Base-by-base conservation (phyloP, 2,888 invertebrate species). In the Cryptus viduatorius region DNA sequence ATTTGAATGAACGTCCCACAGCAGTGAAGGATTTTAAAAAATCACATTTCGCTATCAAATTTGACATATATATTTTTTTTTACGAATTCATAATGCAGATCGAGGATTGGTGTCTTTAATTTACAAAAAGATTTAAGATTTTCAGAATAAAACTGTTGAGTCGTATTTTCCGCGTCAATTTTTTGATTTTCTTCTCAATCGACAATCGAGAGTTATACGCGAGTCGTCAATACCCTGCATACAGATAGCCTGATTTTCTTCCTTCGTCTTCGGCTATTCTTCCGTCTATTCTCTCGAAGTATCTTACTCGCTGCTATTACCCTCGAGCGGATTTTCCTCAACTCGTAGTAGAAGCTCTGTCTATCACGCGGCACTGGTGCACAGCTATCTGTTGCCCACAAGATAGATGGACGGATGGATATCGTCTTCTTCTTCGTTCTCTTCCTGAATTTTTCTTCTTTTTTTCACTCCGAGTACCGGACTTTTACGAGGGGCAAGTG, bases 401-500 rank as follows among this genome's bases (percentile, higher is more conserved):
- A 64, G 19, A 31, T 64, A 37, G n/a, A 64, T 75, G 48, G 5
- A 50, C 46, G 48, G 7, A 64, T 68, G 37, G 59, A 50, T 61
- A 65, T 8, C n/a, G 1, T n/a, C 12, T 14, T 76, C 12, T 14
- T 76, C 37, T 72, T 12, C 19, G 42, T 31, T 53, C 2, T 37
- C 4, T 37, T 37, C 8, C 37, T 37, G 37, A 8, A 12, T 8
- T 53, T 46, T 50, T 46, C 46, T 48, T 61, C 48, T 29, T 48
- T 69, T 79, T 71, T 44, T 68, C 56, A 61, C 37, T 29, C 44
- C 16, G 31, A 37, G 37, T 61, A 78, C 46, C 61, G 59, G 76
- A 37, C 48, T 77, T 81, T 83, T 83, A 86, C 59, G 79, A 69
- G 42, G 46, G 53, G 24, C 53, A 42, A 71, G 48, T 56, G 24